Evolutionary conservation across 2,113 vertebrate genomes (phyloP), one percentile per base, ranked within the genome.

Genomic region (Polypterus bichir): DNA sequence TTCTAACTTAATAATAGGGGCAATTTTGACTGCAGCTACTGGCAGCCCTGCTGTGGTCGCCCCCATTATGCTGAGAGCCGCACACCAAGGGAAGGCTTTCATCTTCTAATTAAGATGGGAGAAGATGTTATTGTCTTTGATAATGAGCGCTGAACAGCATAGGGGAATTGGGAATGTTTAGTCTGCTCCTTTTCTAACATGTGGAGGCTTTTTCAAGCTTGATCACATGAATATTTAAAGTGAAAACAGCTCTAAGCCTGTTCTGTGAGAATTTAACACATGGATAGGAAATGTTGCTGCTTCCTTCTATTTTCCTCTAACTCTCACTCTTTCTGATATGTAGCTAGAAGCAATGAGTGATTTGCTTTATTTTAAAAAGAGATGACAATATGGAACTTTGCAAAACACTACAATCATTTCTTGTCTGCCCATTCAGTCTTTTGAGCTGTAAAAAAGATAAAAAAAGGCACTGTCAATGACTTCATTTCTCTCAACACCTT

Each of bases 171-270:
- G 73, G 82, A 79, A 79, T 82, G 83, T 86, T 85, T 82, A 71
- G 54, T 64, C 79, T 67, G 73, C 73, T 76, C 73, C 71, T 74
- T 69, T 65, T 73, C 71, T 27, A 71, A 69, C 81, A 79, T 82
- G 79, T 77, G 63, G 73, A 68, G 59, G 66, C 71, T 81, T 83
- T 77, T 73, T 66, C 64, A 80, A 74, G 81, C 77, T 80, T 78
- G 80, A 84, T 84, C 82, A 79, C 74, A 75, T 83, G 79, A 79
- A 85, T 85, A 83, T 85, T 86, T 83, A 81, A 81, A 79, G 74
- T 75, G 66, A 66, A 74, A 73, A 73, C 72, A 45, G 56, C 56
- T 58, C 44, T 44, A 45, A 27, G 11, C 56, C 5, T 44, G 56
- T 27, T 44, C 46, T 27, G 46, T 7, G 9, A 57, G 71, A 75